These are phyloP conservation scores for Phocoena sinus DNA, from an alignment of 2,113 vertebrate genomes.

Conservation along the genomic window DNA sequence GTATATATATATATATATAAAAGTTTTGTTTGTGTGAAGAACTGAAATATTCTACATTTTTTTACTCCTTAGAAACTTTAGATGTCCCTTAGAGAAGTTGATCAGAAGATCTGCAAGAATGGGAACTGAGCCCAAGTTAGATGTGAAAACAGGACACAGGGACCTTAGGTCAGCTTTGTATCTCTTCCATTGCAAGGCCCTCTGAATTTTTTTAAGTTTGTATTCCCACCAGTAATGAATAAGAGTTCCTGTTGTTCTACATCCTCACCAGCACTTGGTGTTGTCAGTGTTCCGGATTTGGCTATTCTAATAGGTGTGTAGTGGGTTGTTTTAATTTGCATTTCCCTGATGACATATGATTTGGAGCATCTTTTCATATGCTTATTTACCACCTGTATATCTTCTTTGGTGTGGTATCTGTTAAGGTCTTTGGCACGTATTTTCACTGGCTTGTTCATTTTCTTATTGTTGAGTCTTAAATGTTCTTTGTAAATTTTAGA, in stretches of 20 bases:
- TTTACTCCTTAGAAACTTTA: background rate
- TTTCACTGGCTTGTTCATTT: background rate
- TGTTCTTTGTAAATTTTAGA: background rate
- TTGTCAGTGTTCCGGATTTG: background rate
- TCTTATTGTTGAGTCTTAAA: background rate
- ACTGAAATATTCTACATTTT: background rate
- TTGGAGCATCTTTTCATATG: background rate
- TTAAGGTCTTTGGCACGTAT: background rate
- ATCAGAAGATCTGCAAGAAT: background rate
- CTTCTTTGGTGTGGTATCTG: background rate
- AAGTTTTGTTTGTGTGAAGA: background rate
- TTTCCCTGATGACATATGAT: background rate
- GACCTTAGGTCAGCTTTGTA: background rate
- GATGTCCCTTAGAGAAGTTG: background rate
- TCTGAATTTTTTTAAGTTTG: background rate
- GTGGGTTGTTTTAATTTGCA: background rate
- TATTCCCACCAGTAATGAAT: background rate
- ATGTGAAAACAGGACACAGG: background rate
- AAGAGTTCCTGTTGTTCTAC: background rate
- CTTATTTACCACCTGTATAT: background rate
- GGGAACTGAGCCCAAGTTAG: background rate
- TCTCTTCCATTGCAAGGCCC: background rate
- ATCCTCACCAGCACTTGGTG: background rate
- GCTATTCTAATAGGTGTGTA: background rate
- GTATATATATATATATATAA: background rate